phyloP scores from a whole-genome alignment of 2,888 invertebrate genomes.

The Sinotaia quadrata region DNA sequence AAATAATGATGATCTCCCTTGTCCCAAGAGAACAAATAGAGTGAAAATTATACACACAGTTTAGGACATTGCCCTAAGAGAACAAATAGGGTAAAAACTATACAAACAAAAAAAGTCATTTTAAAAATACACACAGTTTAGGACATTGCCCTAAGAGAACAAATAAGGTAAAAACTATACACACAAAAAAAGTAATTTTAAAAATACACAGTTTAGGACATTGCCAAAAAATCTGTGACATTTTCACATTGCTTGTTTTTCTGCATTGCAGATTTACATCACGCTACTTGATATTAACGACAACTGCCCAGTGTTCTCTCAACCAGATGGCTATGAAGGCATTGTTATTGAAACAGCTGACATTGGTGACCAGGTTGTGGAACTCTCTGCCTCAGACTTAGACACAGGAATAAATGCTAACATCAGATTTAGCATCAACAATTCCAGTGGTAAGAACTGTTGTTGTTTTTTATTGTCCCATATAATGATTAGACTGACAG shows the following conservation, averaged over 20 bases:
- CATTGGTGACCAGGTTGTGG: slow-evolving; percentile 84
- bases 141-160: no score
- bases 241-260: not conserved
- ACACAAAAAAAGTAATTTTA: no score
- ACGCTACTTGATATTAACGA: slow-evolving; percentile 87
- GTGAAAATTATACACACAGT: no score
- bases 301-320: slow-evolving; percentile 85
- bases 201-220: not conserved
- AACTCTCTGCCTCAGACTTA: slow-evolving; percentile 84
- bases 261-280: slow-evolving; percentile 57
- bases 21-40: no score
- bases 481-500: not conserved
- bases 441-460: not conserved
- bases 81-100: no score
- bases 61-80: no score
- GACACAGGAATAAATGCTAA: slow-evolving; percentile 86
- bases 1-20: no score
- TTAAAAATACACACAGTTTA: no score
- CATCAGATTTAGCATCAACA: slow-evolving; percentile 71
- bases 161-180: no score
- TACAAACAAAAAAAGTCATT: no score
- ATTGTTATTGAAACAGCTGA: slow-evolving; percentile 87
- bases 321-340: slow-evolving; percentile 82
- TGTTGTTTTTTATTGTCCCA: not conserved
- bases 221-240: not conserved